Conservation (phyloP, 2,888 invertebrate genomes). For the Ichneumoninae sp. region DNA sequence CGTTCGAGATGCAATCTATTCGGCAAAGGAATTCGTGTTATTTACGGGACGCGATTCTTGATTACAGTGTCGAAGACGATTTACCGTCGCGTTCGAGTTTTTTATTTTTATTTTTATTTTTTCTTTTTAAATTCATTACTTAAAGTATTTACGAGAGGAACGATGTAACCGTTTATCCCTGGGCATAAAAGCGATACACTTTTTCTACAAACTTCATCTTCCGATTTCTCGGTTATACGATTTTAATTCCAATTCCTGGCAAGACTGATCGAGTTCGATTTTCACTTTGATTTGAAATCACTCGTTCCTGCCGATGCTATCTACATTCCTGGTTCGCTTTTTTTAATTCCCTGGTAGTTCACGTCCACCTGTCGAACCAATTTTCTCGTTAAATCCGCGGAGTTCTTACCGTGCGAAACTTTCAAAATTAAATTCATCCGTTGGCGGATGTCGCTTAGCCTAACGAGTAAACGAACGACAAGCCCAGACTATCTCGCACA, state of each 20-base stretch:
- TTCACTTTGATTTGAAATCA: slow-evolving; percentile 10
- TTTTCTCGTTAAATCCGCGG: slow-evolving; percentile 4
- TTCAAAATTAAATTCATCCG: slow-evolving; percentile 36
- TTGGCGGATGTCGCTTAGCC: slow-evolving; percentile 18
- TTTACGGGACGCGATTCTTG: not conserved
- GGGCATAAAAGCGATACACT: not conserved
- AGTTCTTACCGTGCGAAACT: slow-evolving; percentile 20
- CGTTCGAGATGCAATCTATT: slow-evolving; percentile 4
- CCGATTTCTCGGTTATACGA: not conserved
- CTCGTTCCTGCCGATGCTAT: not conserved
- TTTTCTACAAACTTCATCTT: not conserved
- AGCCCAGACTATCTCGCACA: not conserved
- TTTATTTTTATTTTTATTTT: not conserved
- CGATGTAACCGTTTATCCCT: not conserved
- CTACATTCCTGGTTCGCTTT: not conserved
- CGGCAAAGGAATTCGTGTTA: not conserved
- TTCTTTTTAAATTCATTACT: not conserved
- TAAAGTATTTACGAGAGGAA: not conserved
- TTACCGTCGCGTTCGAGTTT: not conserved
- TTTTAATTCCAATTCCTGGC: not conserved
- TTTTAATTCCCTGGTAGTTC: not conserved
- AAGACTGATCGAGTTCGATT: slow-evolving; percentile 10
- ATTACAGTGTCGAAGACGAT: not conserved
- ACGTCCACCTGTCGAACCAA: slow-evolving; percentile 12
- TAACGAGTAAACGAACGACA: slow-evolving; percentile 24